Base-by-base conservation (phyloP, 1,140 invertebrate species). In the Harlomillsia oculata region DNA sequence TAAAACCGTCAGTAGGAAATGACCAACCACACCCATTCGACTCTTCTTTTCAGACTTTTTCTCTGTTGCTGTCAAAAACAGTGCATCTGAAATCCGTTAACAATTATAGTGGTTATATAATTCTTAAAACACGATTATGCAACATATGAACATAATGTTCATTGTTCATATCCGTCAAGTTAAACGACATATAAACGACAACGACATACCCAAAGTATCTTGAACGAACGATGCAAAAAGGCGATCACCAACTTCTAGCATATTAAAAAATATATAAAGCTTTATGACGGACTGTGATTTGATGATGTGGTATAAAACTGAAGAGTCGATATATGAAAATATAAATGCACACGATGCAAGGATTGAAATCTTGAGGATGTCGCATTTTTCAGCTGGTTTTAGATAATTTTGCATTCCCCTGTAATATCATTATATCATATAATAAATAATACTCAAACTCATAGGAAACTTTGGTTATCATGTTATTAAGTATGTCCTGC, bases 241-340 rank as follows among this genome's bases (percentile, higher is more conserved):
- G 62, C 89, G 78, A 75, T 98, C 95, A 18, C 88, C 91, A 36
- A 96, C 76, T 78, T 99, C 97, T 45, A 99, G 74, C 92, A 99
- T 98, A 75, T 99, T 99, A 71, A 94, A 99, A 75, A 99, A 97
- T 70, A 99, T 95, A 71, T 99, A 99, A 43, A 99, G 75, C 71
- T 99, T 99, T 69, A 99, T 97, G 44, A 97, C 89, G 50, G 93
- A 95, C 70, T 99, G 97, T 67, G 90, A 95, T 72, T 98, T 93
- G 25, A 99, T 95, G 61, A 97, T 77, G 74, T 99, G 97, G 74
- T 99, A 99, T 76, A 99, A 84, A 77, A 98, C 90, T 60, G 95
- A 97, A 11, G 93, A 97, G 71, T 99, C 96, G 51, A 98, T 82
- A 67, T 89, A 87, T 60, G 84, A 84, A 74, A 95, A 87, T 29